These are phyloP conservation scores for Amphimedon queenslandica DNA, from an alignment of 37 sponge, comb jelly and placozoan genomes.

Conservation along the genomic window DNA sequence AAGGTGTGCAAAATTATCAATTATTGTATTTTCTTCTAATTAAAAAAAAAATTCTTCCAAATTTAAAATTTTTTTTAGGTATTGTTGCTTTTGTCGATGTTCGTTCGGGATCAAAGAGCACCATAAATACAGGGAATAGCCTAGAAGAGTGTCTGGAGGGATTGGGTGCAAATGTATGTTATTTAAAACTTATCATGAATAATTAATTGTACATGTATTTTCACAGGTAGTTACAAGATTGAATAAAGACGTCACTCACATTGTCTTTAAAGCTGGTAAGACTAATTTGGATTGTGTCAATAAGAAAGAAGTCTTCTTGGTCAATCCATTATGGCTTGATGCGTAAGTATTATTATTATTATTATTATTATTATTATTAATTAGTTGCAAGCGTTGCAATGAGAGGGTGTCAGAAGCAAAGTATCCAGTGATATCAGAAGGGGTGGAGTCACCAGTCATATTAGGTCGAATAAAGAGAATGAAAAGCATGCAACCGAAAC, in stretches of 20 bases:
- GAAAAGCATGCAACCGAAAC: conserved; percentile 79
- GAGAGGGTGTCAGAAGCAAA: conserved; percentile 67
- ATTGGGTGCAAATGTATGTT: conserved; percentile 66
- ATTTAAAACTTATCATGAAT: not conserved
- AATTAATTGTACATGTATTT: not conserved
- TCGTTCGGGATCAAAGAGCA: conserved; percentile 43
- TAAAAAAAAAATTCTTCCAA: too few species aligned
- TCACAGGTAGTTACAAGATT: conserved; percentile 34
- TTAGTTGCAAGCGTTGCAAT: conserved; percentile 40
- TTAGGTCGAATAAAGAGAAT: conserved; percentile 65
- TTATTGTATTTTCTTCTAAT: too few species aligned
- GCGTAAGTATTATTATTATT: conserved; percentile 54
- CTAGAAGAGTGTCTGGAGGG: conserved; percentile 34
- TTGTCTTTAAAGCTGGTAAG: conserved; percentile 15
- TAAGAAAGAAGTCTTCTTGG: conserved; percentile 23
- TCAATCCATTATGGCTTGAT: conserved; percentile 67
- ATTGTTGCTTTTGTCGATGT: conserved; percentile 72
- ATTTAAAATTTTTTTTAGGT: too few species aligned
- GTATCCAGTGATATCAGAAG: conserved; percentile 54
- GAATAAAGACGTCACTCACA: conserved; percentile 66
- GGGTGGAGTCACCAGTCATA: conserved; percentile 24
- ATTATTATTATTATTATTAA: too few species aligned
- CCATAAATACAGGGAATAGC: conserved; percentile 44
- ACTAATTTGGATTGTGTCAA: conserved; percentile 5
- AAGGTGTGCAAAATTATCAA: not conserved